A percentile compares a stretch with the other conserved stretches of the same genome.
These are phyloP conservation scores for Eupithecia dodoneata DNA, from an alignment of 2,888 invertebrate species.

Conservation along the genomic window DNA sequence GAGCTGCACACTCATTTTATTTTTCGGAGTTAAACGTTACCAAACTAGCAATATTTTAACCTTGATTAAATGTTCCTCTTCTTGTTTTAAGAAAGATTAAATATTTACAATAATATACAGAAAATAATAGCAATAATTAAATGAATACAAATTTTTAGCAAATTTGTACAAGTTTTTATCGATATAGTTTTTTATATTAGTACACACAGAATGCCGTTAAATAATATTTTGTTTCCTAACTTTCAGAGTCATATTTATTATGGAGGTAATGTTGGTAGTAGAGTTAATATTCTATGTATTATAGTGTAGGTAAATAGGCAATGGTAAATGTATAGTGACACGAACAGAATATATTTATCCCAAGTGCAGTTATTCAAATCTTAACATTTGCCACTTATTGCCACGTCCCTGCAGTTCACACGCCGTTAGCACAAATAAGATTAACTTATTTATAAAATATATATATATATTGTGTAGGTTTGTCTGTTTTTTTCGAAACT, in stretches of 20 bases:
- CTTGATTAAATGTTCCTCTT: conserved; percentile 84
- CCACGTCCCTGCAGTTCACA: conserved; percentile 78
- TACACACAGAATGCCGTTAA: conserved; percentile 78
- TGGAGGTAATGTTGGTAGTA: conserved; percentile 71
- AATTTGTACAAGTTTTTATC: conserved; percentile 83
- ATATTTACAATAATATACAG: conserved; percentile 84
- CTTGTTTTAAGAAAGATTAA: conserved; percentile 84
- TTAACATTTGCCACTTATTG: conserved; percentile 79
- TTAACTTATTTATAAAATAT: conserved; percentile 53
- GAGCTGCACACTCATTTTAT: conserved; percentile 82
- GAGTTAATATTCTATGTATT: conserved; percentile 83
- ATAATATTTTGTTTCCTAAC: conserved; percentile 84
- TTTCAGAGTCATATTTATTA: conserved; percentile 86
- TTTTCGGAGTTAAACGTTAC: conserved; percentile 79
- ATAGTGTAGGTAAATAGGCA: conserved; percentile 84
- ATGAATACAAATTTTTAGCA: conserved; percentile 71
- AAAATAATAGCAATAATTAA: conserved; percentile 81
- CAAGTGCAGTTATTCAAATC: conserved; percentile 85
- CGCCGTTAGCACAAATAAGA: conserved; percentile 79
- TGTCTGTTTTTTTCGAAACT: conserved; percentile 63
- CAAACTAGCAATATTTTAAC: conserved; percentile 81
- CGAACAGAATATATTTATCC: conserved; percentile 71
- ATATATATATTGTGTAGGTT: conserved; percentile 58
- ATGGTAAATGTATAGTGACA: conserved; percentile 72
- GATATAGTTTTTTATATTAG: conserved; percentile 82